Conservation (phyloP, 1,140 invertebrate genomes). For the Drosophila orosa region DNA sequence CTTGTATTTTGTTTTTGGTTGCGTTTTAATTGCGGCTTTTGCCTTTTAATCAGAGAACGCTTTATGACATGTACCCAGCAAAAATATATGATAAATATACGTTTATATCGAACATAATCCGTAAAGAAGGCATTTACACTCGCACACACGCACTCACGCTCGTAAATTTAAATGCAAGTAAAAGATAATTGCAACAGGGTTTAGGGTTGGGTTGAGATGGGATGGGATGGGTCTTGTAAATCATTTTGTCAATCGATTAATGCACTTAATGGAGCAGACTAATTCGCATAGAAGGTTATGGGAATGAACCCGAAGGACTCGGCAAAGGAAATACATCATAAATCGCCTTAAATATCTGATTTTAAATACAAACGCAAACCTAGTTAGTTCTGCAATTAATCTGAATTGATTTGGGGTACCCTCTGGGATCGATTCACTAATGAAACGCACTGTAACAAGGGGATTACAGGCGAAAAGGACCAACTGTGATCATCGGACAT, state of each 20-base stretch:
- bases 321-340: slow-evolving; percentile 3
- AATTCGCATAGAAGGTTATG: slow-evolving; percentile 16
- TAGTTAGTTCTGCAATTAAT: not conserved
- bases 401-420: slow-evolving; percentile 2
- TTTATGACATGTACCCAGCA: slow-evolving; percentile 83
- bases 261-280: slow-evolving; percentile 47
- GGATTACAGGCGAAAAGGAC: slow-evolving; percentile 1
- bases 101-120: slow-evolving; percentile 63
- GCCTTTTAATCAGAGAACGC: slow-evolving; percentile 54
- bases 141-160: slow-evolving; percentile 22
- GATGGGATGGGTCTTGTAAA: slow-evolving; percentile 26
- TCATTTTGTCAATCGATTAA: slow-evolving; percentile 53
- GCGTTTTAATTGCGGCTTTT: slow-evolving; percentile 38
- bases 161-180: slow-evolving; percentile 51
- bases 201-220: no score
- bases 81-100: slow-evolving; percentile 51
- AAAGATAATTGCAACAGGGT: slow-evolving; percentile 30
- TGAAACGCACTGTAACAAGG: slow-evolving; percentile 6
- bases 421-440: not conserved
- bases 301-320: not conserved
- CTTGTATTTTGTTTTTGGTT: slow-evolving; percentile 23
- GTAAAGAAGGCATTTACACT: slow-evolving; percentile 47
- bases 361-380: not conserved
- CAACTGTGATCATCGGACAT: slow-evolving; percentile 26
- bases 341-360: slow-evolving; percentile 8